A percentile compares a stretch with the other conserved stretches of the same genome.
Conservation (phyloP, 2,797 vertebrate species). For the Coluber constrictor region DNA sequence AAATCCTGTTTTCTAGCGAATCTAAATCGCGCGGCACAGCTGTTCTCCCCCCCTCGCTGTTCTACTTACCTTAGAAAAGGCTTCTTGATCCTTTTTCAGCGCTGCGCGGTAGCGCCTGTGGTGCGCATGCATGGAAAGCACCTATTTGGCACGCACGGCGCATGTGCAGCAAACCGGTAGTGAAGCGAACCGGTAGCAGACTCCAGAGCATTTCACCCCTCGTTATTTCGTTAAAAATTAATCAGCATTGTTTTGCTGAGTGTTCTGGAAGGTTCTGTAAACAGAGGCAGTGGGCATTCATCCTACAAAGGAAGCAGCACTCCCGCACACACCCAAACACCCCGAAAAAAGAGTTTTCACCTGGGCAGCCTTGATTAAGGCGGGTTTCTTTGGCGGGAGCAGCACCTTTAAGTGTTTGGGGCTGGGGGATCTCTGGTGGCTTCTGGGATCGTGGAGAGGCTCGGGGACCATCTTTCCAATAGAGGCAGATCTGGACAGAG, state of each 20-base stretch:
- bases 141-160: too few relatives aligned
- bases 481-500: conserved; percentile 42
- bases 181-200: too few relatives aligned
- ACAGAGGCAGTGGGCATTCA: not conserved
- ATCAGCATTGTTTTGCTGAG: not conserved
- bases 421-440: conserved; percentile 25
- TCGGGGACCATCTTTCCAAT: conserved; percentile 62
- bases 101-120: too few relatives aligned
- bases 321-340: not conserved
- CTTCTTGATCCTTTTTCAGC: too few relatives aligned
- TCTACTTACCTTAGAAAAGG: too few relatives aligned
- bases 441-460: conserved; percentile 57
- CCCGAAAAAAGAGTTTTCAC: conserved; percentile 54
- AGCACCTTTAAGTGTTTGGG: conserved; percentile 59
- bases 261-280: not conserved
- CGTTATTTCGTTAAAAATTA: not conserved
- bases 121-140: too few relatives aligned
- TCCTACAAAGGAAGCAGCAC: not conserved
- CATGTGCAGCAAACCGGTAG: too few relatives aligned
- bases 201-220: not conserved
- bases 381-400: conserved; percentile 61
- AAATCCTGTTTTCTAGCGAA: too few relatives aligned
- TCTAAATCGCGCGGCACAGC: too few relatives aligned
- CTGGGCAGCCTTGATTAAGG: conserved; percentile 49
- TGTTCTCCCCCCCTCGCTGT: too few relatives aligned